phyloP scores from a whole-genome alignment of 2,888 invertebrate species.

The Chaitophorus viminalis region DNA sequence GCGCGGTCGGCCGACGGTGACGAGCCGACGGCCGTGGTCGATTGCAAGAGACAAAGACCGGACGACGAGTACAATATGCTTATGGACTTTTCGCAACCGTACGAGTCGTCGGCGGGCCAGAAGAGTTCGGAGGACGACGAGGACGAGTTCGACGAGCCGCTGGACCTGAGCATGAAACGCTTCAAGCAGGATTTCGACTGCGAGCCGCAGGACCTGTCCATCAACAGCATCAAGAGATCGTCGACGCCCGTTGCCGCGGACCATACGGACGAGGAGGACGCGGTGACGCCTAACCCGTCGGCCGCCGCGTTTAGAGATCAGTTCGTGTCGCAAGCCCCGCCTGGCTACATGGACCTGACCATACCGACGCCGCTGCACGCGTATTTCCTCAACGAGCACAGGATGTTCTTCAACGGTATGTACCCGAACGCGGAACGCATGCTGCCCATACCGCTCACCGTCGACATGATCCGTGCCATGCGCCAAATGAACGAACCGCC shows the following conservation, averaged over 20 bases:
- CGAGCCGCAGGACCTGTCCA: slow-evolving; percentile 64
- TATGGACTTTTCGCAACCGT: slow-evolving; percentile 41
- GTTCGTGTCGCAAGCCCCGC: slow-evolving; percentile 65
- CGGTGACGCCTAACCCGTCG: neutral
- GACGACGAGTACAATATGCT: slow-evolving; percentile 28
- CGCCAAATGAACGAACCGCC: slow-evolving; percentile 51
- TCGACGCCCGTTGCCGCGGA: neutral
- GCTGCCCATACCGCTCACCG: slow-evolving; percentile 56
- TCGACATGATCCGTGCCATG: slow-evolving; percentile 59
- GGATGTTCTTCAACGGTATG: slow-evolving; percentile 58
- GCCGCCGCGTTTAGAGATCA: slow-evolving; percentile 69
- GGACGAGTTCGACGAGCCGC: slow-evolving; percentile 49
- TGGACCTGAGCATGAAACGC: slow-evolving; percentile 62
- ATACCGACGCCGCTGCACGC: slow-evolving; percentile 54
- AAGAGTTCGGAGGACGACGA: slow-evolving; percentile 46
- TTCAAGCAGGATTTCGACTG: slow-evolving; percentile 55
- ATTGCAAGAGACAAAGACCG: slow-evolving; percentile 73
- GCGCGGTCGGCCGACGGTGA: slow-evolving; percentile 74
- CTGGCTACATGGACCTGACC: slow-evolving; percentile 66
- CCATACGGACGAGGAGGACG: slow-evolving; percentile 29
- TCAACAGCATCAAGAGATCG: slow-evolving; percentile 42
- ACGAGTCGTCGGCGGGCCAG: slow-evolving; percentile 23
- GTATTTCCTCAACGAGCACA: slow-evolving; percentile 53
- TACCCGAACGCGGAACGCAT: slow-evolving; percentile 52
- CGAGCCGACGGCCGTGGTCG: slow-evolving; percentile 71